Evolutionary conservation across 2,113 vertebrate species (phyloP).

Genomic region (Leuciscus idus): DNA sequence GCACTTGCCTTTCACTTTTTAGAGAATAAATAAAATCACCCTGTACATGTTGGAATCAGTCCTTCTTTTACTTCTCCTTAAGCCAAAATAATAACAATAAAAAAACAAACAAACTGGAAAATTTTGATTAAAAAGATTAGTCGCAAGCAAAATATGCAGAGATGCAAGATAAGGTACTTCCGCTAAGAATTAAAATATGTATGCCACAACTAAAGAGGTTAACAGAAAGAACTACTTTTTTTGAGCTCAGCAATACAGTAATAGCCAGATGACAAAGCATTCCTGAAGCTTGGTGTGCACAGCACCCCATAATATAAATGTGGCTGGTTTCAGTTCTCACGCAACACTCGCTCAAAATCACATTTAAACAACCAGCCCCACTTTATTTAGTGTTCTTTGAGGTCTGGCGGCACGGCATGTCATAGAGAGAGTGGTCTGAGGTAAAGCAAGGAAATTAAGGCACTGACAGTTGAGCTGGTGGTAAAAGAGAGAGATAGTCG

Average conservation of each 20-base stretch:
- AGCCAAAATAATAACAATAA: background rate
- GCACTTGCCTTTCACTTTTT: background rate
- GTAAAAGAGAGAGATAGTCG: background rate
- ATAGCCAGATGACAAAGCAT: constrained; percentile 15
- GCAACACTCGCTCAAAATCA: constrained; percentile 2
- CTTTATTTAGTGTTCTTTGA: constrained; percentile 39
- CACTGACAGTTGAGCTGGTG: constrained; percentile 18
- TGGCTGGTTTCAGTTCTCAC: constrained; percentile 28
- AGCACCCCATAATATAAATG: constrained; percentile 24
- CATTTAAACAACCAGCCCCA: constrained; percentile 10
- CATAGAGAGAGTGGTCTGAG: background rate
- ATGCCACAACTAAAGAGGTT: background rate
- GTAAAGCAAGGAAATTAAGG: constrained; percentile 20
- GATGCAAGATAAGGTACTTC: background rate
- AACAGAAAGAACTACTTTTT: background rate
- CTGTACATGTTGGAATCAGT: background rate
- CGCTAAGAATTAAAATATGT: background rate
- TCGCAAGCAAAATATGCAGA: background rate
- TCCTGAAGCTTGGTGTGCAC: constrained; percentile 17
- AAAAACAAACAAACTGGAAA: background rate
- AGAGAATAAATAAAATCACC: background rate
- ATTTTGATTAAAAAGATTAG: background rate
- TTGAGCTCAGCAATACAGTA: constrained; percentile 22
- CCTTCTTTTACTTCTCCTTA: background rate
- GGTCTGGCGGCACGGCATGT: background rate